These are phyloP conservation scores for Archaeoteleia sp. DNA, from an alignment of 2,888 invertebrate genomes.

Conservation along the genomic window DNA sequence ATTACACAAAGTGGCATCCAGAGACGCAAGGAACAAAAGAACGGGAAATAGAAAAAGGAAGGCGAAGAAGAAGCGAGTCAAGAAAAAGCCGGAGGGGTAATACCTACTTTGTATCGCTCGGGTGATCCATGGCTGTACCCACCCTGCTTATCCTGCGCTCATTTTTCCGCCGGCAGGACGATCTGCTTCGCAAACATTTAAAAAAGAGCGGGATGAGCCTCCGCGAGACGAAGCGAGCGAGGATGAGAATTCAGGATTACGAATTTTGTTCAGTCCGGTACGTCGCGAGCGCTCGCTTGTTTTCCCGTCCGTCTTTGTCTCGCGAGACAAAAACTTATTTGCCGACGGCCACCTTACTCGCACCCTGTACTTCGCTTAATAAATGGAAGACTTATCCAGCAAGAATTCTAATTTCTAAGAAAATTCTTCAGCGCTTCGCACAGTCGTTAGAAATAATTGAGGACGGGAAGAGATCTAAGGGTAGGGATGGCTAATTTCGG, in stretches of 20 bases:
- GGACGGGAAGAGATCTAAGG: slow-evolving; percentile 41
- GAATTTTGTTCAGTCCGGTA: slow-evolving; percentile 28
- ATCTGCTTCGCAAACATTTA: slow-evolving; percentile 29
- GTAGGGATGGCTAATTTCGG: slow-evolving; percentile 44
- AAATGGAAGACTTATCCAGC: slow-evolving; percentile 48
- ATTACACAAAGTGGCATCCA: slow-evolving; percentile 62
- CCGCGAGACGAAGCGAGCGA: background rate
- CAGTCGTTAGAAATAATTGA: slow-evolving; percentile 46
- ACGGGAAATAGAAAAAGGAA: slow-evolving; percentile 38
- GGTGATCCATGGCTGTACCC: slow-evolving; percentile 29
- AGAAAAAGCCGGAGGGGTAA: slow-evolving; percentile 26
- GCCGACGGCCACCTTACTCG: slow-evolving; percentile 18
- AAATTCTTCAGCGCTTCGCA: slow-evolving; percentile 38
- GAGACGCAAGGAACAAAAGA: slow-evolving; percentile 50
- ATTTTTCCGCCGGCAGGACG: slow-evolving; percentile 31
- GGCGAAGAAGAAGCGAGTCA: slow-evolving; percentile 27
- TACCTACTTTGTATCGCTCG: slow-evolving; percentile 23
- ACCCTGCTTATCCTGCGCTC: slow-evolving; percentile 33
- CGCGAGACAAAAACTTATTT: slow-evolving; percentile 15
- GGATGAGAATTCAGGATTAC: slow-evolving; percentile 13
- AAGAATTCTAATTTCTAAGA: slow-evolving; percentile 46
- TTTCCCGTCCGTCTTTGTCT: slow-evolving; percentile 20
- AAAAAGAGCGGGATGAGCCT: slow-evolving; percentile 8
- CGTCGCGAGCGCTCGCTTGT: slow-evolving; percentile 9
- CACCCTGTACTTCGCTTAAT: slow-evolving; percentile 26